phyloP scores from a whole-genome alignment of 2,113 vertebrate species.

The Ceyx melanurus region DNA sequence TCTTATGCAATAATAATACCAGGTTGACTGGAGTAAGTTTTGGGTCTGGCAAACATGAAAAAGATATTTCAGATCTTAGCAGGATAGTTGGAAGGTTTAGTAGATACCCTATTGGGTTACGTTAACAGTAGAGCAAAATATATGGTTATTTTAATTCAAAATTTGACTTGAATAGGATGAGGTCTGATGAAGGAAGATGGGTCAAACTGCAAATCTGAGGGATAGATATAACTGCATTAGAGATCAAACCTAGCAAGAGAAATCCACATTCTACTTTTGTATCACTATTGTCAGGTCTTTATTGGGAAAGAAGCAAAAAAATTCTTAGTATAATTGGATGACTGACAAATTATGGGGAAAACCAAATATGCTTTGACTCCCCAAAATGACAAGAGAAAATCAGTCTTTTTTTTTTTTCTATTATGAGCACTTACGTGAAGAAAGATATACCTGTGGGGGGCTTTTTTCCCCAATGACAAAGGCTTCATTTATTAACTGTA shows the following conservation, averaged over 20 bases:
- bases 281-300: background rate
- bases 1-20: conserved; percentile 2
- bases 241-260: background rate
- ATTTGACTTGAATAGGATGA: background rate
- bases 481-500: background rate
- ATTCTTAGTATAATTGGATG: background rate
- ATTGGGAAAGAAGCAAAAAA: background rate
- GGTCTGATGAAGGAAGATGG: background rate
- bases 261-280: background rate
- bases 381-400: background rate
- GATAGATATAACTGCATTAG: background rate
- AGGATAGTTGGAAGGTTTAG: conserved; percentile 1
- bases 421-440: background rate
- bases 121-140: background rate
- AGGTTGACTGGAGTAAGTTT: conserved; percentile 1
- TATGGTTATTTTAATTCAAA: background rate
- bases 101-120: background rate
- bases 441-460: background rate
- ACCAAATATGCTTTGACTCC: background rate
- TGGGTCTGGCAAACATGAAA: background rate
- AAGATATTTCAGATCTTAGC: conserved; percentile 1
- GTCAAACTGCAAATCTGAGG: background rate
- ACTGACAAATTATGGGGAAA: background rate
- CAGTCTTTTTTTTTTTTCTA: background rate
- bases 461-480: background rate